Evolutionary conservation across 2,888 invertebrate species (phyloP).

Genomic region (Andrena bucephala): DNA sequence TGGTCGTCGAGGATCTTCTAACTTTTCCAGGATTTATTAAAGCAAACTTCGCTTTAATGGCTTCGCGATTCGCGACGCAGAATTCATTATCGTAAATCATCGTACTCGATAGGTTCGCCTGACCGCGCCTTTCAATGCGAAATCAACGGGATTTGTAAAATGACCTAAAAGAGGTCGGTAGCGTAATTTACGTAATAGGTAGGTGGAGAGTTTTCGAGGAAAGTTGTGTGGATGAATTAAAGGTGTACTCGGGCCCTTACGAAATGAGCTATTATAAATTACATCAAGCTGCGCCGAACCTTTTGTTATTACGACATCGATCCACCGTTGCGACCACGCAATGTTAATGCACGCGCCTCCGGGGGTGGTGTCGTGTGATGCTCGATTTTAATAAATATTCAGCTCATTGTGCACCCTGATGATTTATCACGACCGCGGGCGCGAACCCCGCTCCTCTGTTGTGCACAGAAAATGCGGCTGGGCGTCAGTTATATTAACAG

Average conservation of each 20-base stretch:
- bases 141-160: neutral
- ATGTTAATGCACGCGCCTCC: conserved; percentile 40
- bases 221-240: conserved; percentile 52
- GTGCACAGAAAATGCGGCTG: neutral
- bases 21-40: neutral
- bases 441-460: neutral
- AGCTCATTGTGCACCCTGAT: conserved; percentile 35
- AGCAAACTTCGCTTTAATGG: neutral
- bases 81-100: conserved; percentile 24
- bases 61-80: neutral
- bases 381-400: conserved; percentile 64
- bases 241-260: conserved; percentile 6
- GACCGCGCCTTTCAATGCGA: neutral
- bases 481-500: neutral
- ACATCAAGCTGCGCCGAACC: conserved; percentile 15
- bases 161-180: neutral
- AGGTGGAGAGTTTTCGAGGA: conserved; percentile 31
- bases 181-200: conserved; percentile 23
- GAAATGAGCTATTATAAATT: conserved; percentile 62
- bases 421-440: conserved; percentile 57
- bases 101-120: neutral
- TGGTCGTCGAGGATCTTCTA: too few species aligned
- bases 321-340: neutral
- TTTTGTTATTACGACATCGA: conserved; percentile 55
- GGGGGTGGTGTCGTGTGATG: conserved; percentile 26